phyloP scores from a whole-genome alignment of 2,113 vertebrate species.

The Scomber japonicus region DNA sequence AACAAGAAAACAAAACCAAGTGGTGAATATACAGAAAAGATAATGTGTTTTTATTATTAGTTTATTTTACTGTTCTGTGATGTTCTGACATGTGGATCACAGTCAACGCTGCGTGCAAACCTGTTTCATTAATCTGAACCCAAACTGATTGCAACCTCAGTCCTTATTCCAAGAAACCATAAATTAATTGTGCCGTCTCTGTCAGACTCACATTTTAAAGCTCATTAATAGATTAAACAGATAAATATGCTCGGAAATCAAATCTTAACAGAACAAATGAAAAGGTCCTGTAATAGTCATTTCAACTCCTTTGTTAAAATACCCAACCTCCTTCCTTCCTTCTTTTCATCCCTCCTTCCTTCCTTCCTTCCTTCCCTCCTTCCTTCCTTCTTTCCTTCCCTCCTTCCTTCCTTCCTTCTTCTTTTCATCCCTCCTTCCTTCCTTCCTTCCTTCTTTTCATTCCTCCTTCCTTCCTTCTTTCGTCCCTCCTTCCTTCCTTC shows the following conservation, averaged over 20 bases:
- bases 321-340: no score
- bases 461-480: no score
- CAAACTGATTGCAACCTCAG: constrained; percentile 67
- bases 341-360: no score
- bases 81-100: constrained; percentile 53
- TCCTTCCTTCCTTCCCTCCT: no score
- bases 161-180: constrained; percentile 23
- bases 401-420: no score
- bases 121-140: constrained; percentile 72
- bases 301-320: no score
- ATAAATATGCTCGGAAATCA: constrained; percentile 54
- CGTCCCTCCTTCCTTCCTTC: no score
- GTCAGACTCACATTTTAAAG: constrained; percentile 41
- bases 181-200: constrained; percentile 50
- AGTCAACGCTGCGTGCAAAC: constrained; percentile 49
- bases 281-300: no score
- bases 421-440: no score
- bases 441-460: no score
- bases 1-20: constrained; percentile 57
- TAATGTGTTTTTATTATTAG: constrained; percentile 63
- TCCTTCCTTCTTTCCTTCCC: no score
- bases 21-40: constrained; percentile 57
- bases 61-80: constrained; percentile 57
- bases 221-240: constrained; percentile 61
- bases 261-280: constrained; percentile 35